Percentiles rank a stretch among this genome's conserved stretches.
Evolutionary conservation across 2,797 vertebrate genomes (phyloP).

Genomic region (Coranthus polyacanthus): DNA sequence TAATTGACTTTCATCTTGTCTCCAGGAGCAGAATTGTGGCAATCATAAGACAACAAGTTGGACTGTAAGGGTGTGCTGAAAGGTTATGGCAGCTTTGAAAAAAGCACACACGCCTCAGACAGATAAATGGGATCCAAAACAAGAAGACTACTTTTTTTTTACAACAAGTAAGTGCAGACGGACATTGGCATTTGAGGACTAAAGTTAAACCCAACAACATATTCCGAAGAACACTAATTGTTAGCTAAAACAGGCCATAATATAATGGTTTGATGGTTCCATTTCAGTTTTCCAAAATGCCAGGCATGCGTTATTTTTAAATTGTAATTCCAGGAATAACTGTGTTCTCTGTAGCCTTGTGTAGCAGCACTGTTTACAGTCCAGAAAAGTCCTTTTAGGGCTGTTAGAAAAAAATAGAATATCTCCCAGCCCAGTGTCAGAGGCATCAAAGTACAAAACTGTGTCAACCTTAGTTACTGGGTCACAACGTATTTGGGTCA

Average conservation of each 20-base stretch:
- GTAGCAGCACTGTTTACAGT: conserved; percentile 21
- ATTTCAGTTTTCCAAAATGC: conserved; percentile 40
- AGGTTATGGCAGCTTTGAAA: conserved; percentile 32
- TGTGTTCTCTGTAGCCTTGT: conserved; percentile 23
- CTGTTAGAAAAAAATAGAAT: conserved; percentile 28
- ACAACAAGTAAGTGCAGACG: conserved; percentile 8
- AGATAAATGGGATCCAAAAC: conserved; percentile 34
- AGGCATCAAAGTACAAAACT: conserved; percentile 37
- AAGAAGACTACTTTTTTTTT: conserved; percentile 16
- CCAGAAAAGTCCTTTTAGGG: conserved; percentile 37
- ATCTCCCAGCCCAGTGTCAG: conserved; percentile 26
- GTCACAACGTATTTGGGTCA: conserved; percentile 51
- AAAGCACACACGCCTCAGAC: conserved; percentile 9
- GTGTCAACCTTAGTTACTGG: conserved; percentile 51
- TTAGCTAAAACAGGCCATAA: conserved; percentile 26
- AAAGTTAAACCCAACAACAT: conserved; percentile 18
- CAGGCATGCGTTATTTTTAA: conserved; percentile 24
- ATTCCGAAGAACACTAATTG: conserved; percentile 3
- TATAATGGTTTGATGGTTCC: conserved; percentile 36
- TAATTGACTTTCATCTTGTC: conserved; percentile 52
- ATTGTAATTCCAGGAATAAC: conserved; percentile 42
- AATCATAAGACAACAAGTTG: conserved; percentile 32
- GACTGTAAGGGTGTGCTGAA: conserved; percentile 30
- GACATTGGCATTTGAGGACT: conserved; percentile 6
- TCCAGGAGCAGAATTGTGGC: conserved; percentile 29